Conservation (phyloP, 2,797 vertebrate species). For the Coregonus suidteri region DNA sequence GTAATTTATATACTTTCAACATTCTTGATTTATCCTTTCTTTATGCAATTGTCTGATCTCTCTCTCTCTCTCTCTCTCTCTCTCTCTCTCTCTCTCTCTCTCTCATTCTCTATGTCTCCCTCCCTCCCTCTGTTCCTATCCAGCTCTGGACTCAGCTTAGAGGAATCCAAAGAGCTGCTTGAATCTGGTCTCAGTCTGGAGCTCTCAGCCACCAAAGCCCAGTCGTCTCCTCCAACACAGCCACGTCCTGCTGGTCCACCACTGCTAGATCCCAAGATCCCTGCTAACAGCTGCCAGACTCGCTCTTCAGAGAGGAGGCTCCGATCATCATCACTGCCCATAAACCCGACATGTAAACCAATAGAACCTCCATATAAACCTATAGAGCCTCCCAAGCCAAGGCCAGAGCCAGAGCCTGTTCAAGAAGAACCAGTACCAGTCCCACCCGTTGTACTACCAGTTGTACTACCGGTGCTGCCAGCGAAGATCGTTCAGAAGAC, state of each 20-base stretch:
- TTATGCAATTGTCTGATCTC: slow-evolving; percentile 60
- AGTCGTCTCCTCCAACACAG: slow-evolving; percentile 35
- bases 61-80: slow-evolving; percentile 40
- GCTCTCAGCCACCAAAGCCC: slow-evolving; percentile 34
- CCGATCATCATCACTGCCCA: slow-evolving; percentile 11
- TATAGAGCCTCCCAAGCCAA: slow-evolving; percentile 39
- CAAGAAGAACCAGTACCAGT: not conserved
- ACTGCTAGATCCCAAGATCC: slow-evolving; percentile 48
- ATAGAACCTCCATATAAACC: not conserved
- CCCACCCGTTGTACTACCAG: not conserved
- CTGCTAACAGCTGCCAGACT: slow-evolving; percentile 44
- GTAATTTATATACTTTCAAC: slow-evolving; percentile 64
- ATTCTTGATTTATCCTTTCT: slow-evolving; percentile 81
- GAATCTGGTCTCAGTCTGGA: slow-evolving; percentile 66
- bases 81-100: not conserved
- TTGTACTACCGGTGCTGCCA: not conserved
- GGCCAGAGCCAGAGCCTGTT: slow-evolving; percentile 12
- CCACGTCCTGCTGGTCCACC: slow-evolving; percentile 40
- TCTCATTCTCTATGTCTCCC: not conserved
- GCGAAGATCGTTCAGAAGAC: not conserved
- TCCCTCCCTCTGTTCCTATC: slow-evolving; percentile 15
- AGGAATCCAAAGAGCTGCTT: slow-evolving; percentile 86
- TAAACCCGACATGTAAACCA: not conserved
- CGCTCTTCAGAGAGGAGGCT: slow-evolving; percentile 44
- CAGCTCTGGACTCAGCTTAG: slow-evolving; percentile 90